Base-by-base conservation (phyloP, 1,140 invertebrate genomes). In the Campoletis sonorensis region DNA sequence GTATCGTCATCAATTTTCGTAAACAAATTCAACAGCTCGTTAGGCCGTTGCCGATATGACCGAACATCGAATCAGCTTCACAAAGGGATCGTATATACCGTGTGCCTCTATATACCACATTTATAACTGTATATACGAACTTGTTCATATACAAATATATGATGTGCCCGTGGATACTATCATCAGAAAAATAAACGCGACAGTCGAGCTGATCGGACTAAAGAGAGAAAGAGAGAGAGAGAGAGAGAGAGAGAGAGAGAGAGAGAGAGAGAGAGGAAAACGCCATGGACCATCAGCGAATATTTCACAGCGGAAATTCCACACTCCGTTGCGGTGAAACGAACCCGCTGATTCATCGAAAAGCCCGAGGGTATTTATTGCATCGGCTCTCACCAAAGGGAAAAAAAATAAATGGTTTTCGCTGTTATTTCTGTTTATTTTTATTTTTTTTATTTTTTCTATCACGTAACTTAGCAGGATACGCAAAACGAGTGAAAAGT, bases 331-430 rank as follows among this genome's bases (percentile, higher is more conserved):
- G 1, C n/a, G 61, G 61, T 64, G 61, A 64, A 23, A 64, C 23
- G 61, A 21, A 23, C 61, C 23, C 61, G 61, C 61, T 64, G 61
- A 64, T 64, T 64, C 61, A 64, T 64, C 61, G 61, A 64, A 64
- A 64, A 64, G n/a, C 51, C 18, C 61, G 21, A 26, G 51, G 51
- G 51, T 54, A 64, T 64, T 64, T 64, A 64, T 64, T 64, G 61
- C 61, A 26, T 27, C 23, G 54, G 18, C 26, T 64, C 61, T 64
- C 23, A 23, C 61, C 8, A 64, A 23, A 64, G 61, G 11, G 61
- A 64, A 16, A 64, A n/a, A 64, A 23, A 26, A 64, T 64, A 27
- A 64, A 64, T 64, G 61, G 27, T 27, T 64, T 3, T 64, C n/a
- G n/a, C 21, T 58, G 21, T 58, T 58, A 64, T 54, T 15, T 8